These are phyloP conservation scores for Tetanocera ferruginea DNA, from an alignment of 2,888 invertebrate genomes.

Conservation along the genomic window DNA sequence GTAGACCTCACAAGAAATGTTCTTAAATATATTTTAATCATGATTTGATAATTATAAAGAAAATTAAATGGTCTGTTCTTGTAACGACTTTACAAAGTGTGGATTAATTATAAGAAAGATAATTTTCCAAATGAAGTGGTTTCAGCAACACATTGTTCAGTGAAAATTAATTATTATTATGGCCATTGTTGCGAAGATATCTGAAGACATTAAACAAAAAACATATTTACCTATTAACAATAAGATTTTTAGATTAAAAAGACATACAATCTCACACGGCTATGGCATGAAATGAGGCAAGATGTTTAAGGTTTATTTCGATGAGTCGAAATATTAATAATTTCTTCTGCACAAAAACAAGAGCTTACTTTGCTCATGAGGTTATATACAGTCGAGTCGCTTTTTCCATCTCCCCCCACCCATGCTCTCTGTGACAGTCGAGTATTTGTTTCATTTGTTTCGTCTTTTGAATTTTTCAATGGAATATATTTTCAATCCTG, in stretches of 20 bases:
- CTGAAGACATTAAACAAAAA: background rate
- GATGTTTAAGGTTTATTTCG: too few species aligned
- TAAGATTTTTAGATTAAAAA: background rate
- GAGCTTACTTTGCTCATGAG: too few species aligned
- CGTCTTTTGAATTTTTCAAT: too few species aligned
- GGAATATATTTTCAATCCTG: too few species aligned
- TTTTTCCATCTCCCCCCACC: too few species aligned
- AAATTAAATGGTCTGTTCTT: background rate
- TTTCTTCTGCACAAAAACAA: too few species aligned
- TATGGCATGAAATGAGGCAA: too few species aligned
- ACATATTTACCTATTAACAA: background rate
- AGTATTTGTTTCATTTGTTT: too few species aligned
- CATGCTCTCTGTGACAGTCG: too few species aligned
- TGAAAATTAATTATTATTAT: conserved; percentile 2
- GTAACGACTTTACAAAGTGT: background rate
- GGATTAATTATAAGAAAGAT: conserved; percentile 13
- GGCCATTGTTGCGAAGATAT: background rate
- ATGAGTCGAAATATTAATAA: too few species aligned
- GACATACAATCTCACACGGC: background rate
- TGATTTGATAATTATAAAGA: conserved; percentile 17
- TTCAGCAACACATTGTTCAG: background rate
- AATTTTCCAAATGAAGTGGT: conserved; percentile 13
- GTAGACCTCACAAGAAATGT: background rate
- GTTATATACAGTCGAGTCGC: too few species aligned
- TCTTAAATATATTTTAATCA: conserved; percentile 14